A percentile compares a stretch with the other conserved stretches of the same genome.
Conservation (phyloP, 1,140 invertebrate species). For the Nebria ingens region DNA sequence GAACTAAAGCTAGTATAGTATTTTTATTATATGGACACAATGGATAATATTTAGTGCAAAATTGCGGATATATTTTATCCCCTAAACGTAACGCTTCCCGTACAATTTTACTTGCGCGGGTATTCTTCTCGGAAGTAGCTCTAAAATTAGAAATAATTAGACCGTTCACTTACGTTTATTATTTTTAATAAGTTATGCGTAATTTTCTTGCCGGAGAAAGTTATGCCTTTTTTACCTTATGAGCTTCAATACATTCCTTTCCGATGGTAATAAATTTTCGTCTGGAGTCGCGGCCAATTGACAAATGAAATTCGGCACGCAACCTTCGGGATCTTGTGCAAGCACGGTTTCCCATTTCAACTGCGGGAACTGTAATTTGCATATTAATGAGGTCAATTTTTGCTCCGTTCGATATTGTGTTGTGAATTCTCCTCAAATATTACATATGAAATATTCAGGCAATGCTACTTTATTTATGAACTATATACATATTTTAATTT, state of each 20-base stretch:
- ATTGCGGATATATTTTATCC: not conserved
- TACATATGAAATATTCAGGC: too few relatives aligned
- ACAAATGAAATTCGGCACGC: conserved; percentile 28
- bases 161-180: not conserved
- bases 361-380: not conserved
- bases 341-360: conserved; percentile 27
- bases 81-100: not conserved
- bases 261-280: conserved; percentile 20
- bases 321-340: conserved; percentile 25
- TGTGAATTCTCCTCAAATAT: too few relatives aligned
- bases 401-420: too few relatives aligned
- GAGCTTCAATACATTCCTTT: conserved; percentile 23
- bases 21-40: not conserved
- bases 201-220: too few relatives aligned
- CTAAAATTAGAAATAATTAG: not conserved
- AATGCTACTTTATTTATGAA: too few relatives aligned
- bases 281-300: conserved; percentile 23
- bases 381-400: too few relatives aligned
- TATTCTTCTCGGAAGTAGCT: conserved; percentile 1
- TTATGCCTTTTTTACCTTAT: conserved; percentile 19
- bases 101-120: not conserved
- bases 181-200: too few relatives aligned
- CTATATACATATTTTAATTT: too few relatives aligned
- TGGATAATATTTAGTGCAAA: not conserved
- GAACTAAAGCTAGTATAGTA: not conserved